Base-by-base conservation (phyloP, 2,113 vertebrate species). In the Eulemur macaco region DNA sequence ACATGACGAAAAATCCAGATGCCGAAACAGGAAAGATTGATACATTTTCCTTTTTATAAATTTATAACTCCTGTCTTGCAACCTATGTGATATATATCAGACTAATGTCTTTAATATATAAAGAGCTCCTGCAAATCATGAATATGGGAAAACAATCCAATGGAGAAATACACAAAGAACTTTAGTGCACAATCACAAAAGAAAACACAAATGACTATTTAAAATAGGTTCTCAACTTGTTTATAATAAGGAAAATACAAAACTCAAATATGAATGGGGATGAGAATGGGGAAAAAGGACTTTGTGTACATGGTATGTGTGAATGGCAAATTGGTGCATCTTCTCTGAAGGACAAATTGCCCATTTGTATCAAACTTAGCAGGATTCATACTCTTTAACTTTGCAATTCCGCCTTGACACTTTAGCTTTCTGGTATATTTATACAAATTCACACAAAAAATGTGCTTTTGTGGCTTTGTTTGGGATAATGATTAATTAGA, bases 231-330 rank as follows among this genome's bases (percentile, higher is more conserved):
- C 29, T 95, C 20, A 10, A 66, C 10, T 66, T 71, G 23, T 81
- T 78, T 45, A n/a, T 27, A n/a, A 56, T 2, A 20, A 93, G 13
- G 8, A 34, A 86, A 93, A 77, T 14, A 14, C 29, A 78, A 81
- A 77, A 37, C 54, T 23, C 1, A 11, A 81, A 52, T 42, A 47
- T 27, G 5, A 73, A 7, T 25, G 29, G 2, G 17, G 31, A 39
- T 23, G 47, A 47, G 37, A 73, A 37, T 3, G 31, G 21, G 3
- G 14, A 66, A 18, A 21, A 81, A 10, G 27, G 31, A 18, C 13
- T 66, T 45, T 5, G 14, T 1, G 0, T 1, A 11, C 5, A 1
- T 6, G 31, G 7, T 6, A 0, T 1, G 3, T 1, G 13, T 25
- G 10, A 8, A 18, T 27, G n/a, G 54, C 29, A 21, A 31, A 11